Evolutionary conservation across 2,113 vertebrate species (phyloP).

Genomic region (Collichthys lucidus): DNA sequence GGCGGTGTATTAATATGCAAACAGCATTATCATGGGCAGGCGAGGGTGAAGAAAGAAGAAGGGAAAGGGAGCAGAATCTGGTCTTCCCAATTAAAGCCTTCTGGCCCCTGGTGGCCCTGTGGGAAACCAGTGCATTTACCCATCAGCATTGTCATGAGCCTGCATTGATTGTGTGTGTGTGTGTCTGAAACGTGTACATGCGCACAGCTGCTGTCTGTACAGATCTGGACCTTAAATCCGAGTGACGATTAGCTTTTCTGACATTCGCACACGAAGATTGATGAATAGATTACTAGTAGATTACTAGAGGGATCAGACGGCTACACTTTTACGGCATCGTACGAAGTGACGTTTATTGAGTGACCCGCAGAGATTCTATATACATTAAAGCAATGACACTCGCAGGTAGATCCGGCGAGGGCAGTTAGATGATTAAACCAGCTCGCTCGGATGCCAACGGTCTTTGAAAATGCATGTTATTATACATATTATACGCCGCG

Average conservation of each 20-base stretch:
- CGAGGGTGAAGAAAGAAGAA: constrained; percentile 73
- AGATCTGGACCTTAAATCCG: constrained; percentile 25
- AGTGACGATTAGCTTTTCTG: constrained; percentile 23
- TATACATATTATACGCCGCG: too few relatives aligned
- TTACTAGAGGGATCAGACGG: constrained; percentile 12
- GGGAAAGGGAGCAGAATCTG: constrained; percentile 87
- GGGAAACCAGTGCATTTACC: constrained; percentile 91
- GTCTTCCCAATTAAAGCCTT: constrained; percentile 93
- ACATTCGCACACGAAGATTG: constrained; percentile 8
- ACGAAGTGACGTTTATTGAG: background rate
- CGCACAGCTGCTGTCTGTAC: constrained; percentile 3
- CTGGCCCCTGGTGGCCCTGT: constrained; percentile 84
- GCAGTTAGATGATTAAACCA: background rate
- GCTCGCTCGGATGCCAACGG: background rate
- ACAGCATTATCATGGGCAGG: constrained; percentile 90
- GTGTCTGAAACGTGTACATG: constrained; percentile 52
- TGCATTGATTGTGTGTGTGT: constrained; percentile 90
- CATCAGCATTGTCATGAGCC: constrained; percentile 92
- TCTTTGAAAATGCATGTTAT: background rate
- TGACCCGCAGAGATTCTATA: background rate
- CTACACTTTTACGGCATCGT: constrained; percentile 8
- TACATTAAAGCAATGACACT: background rate
- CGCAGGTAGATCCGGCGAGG: background rate
- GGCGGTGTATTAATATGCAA: constrained; percentile 91
- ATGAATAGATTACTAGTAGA: constrained; percentile 21